These are phyloP conservation scores for Leptobrachium ailaonicum DNA, from an alignment of 2,113 vertebrate species.

Conservation along the genomic window DNA sequence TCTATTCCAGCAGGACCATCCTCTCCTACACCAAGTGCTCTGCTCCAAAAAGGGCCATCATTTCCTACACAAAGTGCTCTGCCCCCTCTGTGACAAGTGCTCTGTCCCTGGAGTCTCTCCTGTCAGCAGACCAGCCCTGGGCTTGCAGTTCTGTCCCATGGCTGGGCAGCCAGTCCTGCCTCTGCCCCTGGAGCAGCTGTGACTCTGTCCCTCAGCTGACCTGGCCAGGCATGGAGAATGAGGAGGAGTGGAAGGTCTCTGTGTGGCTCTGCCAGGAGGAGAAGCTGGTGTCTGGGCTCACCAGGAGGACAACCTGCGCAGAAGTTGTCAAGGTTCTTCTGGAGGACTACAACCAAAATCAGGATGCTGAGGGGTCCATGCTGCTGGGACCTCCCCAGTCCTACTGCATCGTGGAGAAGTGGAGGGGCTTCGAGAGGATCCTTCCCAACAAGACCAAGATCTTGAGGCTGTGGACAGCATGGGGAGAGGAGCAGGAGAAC, in stretches of 20 bases:
- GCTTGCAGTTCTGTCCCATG: background rate
- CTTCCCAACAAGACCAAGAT: constrained; percentile 88
- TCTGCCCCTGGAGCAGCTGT: background rate
- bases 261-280: constrained; percentile 94
- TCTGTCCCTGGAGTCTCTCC: no score
- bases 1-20: no score
- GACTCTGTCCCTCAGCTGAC: background rate
- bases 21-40: no score
- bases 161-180: background rate
- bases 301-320: constrained; percentile 86
- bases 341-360: constrained; percentile 73
- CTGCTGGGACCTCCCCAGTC: constrained; percentile 77
- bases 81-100: no score
- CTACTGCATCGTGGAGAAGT: constrained; percentile 91
- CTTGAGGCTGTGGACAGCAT: constrained; percentile 86
- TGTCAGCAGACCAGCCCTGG: background rate
- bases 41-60: no score
- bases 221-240: constrained; percentile 61
- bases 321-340: constrained; percentile 85
- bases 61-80: no score
- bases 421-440: constrained; percentile 89
- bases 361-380: constrained; percentile 64
- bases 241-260: constrained; percentile 77
- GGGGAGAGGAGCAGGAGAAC: constrained; percentile 86
- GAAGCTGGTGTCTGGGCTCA: constrained; percentile 86